Percentiles rank a stretch among this genome's conserved stretches.
phyloP scores from a whole-genome alignment of 2,797 vertebrate genomes.

The Alauda arvensis region DNA sequence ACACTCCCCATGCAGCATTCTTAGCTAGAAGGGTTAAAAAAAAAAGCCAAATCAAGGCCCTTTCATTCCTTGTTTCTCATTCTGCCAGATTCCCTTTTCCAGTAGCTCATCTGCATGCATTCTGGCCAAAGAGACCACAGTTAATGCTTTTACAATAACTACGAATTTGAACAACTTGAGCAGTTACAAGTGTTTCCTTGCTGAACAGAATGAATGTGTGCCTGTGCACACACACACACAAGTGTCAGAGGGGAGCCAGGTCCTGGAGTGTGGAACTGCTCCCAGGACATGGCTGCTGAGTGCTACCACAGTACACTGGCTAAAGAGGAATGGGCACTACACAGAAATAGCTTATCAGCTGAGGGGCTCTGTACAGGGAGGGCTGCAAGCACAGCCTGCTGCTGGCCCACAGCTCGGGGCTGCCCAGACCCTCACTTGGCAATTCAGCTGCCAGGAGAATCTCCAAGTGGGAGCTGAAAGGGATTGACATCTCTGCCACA shows the following conservation, averaged over 20 bases:
- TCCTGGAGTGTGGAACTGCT: background rate
- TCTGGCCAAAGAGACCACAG: background rate
- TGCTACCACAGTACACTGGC: slow-evolving; percentile 4
- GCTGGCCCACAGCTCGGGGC: background rate
- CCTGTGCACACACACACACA: background rate
- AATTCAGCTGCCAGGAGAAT: slow-evolving; percentile 23
- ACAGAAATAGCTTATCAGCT: slow-evolving; percentile 27
- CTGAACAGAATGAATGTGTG: background rate
- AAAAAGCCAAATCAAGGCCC: background rate
- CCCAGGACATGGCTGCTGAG: background rate
- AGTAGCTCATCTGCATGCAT: background rate
- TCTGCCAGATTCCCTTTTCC: slow-evolving; percentile 27
- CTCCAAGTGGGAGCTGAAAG: slow-evolving; percentile 34
- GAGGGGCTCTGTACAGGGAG: slow-evolving; percentile 27
- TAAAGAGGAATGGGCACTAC: slow-evolving; percentile 30
- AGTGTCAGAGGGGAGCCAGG: background rate
- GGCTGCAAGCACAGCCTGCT: slow-evolving; percentile 21
- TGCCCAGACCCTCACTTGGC: background rate
- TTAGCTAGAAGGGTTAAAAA: background rate
- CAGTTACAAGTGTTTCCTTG: background rate
- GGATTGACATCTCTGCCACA: background rate
- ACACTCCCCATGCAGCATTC: background rate
- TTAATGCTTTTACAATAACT: background rate
- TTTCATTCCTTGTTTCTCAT: slow-evolving; percentile 28
- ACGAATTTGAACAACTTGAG: background rate